Evolutionary conservation across 2,888 invertebrate species (phyloP).

Genomic region (Galerucella nymphaeae): DNA sequence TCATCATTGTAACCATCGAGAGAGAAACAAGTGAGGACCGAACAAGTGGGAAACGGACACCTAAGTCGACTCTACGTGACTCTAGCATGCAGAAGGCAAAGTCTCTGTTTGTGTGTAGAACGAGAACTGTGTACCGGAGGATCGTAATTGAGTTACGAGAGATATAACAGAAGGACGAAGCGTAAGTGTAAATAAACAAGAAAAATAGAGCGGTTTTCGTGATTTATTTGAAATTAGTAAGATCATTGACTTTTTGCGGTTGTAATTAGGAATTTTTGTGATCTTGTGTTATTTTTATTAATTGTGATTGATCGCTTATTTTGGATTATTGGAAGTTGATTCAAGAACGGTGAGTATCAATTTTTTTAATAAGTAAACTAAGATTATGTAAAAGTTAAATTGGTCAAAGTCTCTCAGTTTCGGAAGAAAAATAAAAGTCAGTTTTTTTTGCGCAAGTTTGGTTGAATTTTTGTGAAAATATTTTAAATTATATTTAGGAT

Average conservation of each 20-base stretch:
- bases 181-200: conserved; percentile 18
- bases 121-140: conserved; percentile 20
- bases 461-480: too few relatives aligned
- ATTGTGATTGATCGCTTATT: neutral
- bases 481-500: too few relatives aligned
- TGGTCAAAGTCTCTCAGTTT: neutral
- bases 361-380: neutral
- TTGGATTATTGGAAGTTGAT: conserved; percentile 4
- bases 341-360: neutral
- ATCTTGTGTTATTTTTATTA: conserved; percentile 5
- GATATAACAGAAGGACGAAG: conserved; percentile 3
- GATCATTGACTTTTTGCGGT: neutral
- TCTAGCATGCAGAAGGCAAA: conserved; percentile 25
- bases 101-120: conserved; percentile 25
- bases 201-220: neutral
- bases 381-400: neutral
- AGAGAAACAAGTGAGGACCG: conserved; percentile 31
- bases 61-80: conserved; percentile 22
- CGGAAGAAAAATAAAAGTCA: too few relatives aligned
- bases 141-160: conserved; percentile 3
- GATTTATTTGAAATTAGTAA: neutral
- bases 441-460: too few relatives aligned
- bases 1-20: conserved; percentile 32
- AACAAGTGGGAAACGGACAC: conserved; percentile 36
- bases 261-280: neutral